Percentiles rank a stretch among this genome's conserved stretches.
phyloP scores from a whole-genome alignment of 1,140 invertebrate genomes.

The Brachionus angularis region DNA sequence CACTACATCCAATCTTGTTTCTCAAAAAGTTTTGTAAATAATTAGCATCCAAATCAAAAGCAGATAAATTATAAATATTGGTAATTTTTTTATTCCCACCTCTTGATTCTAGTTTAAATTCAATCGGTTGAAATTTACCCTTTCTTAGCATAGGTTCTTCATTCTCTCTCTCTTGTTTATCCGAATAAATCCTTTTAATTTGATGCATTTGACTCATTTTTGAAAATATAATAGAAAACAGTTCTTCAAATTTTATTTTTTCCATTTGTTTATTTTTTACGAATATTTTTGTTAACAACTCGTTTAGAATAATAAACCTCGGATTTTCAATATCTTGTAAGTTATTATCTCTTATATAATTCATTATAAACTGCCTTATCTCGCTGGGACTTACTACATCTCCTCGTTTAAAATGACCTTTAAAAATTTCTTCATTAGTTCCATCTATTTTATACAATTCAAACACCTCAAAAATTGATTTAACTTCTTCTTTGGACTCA shows the following conservation, averaged over 20 bases:
- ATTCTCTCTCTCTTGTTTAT: background rate
- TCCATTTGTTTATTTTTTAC: slow-evolving; percentile 16
- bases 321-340: background rate
- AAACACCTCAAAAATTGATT: background rate
- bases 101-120: slow-evolving; percentile 39
- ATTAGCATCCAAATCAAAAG: slow-evolving; percentile 31
- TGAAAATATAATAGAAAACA: background rate
- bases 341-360: slow-evolving; percentile 33
- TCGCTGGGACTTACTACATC: background rate
- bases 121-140: slow-evolving; percentile 34
- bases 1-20: slow-evolving; percentile 39
- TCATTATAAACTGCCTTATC: slow-evolving; percentile 33
- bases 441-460: slow-evolving; percentile 42
- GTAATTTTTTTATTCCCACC: slow-evolving; percentile 40
- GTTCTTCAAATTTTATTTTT: slow-evolving; percentile 14
- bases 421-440: slow-evolving; percentile 21
- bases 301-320: background rate
- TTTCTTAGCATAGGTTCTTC: background rate
- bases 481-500: slow-evolving; percentile 7
- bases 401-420: slow-evolving; percentile 9
- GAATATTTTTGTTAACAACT: background rate
- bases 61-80: slow-evolving; percentile 13
- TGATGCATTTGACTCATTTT: slow-evolving; percentile 33
- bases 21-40: slow-evolving; percentile 15
- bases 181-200: slow-evolving; percentile 10